These are phyloP conservation scores for Hypotaenidia okinawae DNA, from an alignment of 2,797 vertebrate genomes.

Conservation along the genomic window DNA sequence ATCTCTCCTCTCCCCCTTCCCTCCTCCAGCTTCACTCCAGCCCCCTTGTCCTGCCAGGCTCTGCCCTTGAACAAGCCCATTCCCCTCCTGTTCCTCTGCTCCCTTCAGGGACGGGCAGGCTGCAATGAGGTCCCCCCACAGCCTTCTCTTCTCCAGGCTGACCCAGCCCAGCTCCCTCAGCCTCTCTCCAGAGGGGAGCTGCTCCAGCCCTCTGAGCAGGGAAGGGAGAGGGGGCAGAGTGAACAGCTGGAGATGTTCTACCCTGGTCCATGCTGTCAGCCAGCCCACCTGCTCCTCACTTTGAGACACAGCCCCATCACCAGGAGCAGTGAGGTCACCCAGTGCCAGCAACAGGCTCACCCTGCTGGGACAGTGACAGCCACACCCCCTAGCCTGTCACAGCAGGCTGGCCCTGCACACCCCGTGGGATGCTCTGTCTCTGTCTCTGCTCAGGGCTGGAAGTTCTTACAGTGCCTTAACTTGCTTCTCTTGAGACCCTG, in stretches of 20 bases:
- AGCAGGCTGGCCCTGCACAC: background rate
- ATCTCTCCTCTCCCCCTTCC: too few species aligned
- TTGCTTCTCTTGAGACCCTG: background rate
- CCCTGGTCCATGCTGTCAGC: rapidly evolving
- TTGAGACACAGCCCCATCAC: background rate
- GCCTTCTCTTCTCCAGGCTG: too few species aligned
- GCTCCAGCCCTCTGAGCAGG: background rate
- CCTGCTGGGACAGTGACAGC: background rate
- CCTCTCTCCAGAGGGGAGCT: too few species aligned
- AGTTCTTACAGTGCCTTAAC: background rate
- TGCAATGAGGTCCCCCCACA: too few species aligned
- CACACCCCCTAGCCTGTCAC: background rate
- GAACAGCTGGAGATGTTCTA: background rate
- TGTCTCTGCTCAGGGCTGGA: background rate
- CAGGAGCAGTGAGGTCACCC: background rate
- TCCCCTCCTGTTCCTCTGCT: too few species aligned
- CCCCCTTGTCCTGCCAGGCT: too few species aligned
- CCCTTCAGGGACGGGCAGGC: too few species aligned
- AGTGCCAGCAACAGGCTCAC: background rate
- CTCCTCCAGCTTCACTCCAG: too few species aligned
- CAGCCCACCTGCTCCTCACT: background rate
- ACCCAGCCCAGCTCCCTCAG: too few species aligned
- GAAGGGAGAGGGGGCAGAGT: background rate
- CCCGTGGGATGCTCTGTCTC: background rate
- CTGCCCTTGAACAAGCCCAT: too few species aligned